Evolutionary conservation across 2,888 invertebrate genomes (phyloP).

Genomic region (Steromphala cineraria): DNA sequence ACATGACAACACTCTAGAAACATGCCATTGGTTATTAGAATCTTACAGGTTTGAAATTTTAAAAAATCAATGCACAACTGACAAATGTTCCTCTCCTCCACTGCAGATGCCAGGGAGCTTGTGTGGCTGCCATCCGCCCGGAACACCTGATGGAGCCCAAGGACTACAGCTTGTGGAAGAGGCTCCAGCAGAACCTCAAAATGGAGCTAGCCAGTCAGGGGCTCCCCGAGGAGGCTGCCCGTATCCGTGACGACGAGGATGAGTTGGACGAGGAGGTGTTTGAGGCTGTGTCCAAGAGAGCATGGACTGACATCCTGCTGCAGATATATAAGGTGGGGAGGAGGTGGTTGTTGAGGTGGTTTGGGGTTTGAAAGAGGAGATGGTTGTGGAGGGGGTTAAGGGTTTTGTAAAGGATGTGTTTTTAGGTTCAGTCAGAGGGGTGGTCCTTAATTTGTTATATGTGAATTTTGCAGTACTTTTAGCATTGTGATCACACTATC

Average conservation of each 20-base stretch:
- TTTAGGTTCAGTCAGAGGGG: no score
- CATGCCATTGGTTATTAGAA: no score
- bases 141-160: conserved; percentile 74
- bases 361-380: no score
- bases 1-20: no score
- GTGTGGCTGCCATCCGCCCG: conserved; percentile 72
- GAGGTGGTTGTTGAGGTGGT: background rate
- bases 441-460: no score
- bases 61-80: no score
- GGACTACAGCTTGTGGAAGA: conserved; percentile 72
- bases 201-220: conserved; percentile 54
- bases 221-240: conserved; percentile 48
- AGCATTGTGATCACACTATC: no score
- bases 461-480: no score
- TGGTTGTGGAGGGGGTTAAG: no score
- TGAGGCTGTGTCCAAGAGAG: conserved; percentile 73
- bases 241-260: conserved; percentile 58
- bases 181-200: conserved; percentile 63
- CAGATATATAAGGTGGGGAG: conserved; percentile 72
- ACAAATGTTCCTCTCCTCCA: background rate
- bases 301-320: conserved; percentile 74
- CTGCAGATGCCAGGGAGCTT: conserved; percentile 73
- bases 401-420: no score
- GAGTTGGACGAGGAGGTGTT: conserved; percentile 71
- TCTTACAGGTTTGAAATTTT: no score